Evolutionary conservation across 2,113 vertebrate species (phyloP).

Genomic region (Macroglossus sobrinus): DNA sequence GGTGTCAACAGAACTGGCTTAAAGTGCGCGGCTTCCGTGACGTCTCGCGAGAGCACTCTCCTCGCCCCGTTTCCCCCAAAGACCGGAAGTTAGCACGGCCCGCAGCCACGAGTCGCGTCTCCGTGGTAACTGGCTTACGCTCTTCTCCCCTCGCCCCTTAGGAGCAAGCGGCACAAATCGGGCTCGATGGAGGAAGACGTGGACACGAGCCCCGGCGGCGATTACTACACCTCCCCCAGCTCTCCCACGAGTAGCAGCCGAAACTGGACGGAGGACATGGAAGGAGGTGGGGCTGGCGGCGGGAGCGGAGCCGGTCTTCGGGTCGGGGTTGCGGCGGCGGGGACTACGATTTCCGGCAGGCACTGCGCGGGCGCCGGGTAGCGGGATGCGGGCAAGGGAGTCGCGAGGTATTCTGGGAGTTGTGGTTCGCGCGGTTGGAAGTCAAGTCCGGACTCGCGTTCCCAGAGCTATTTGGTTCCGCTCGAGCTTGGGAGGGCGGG

Average conservation of each 20-base stretch:
- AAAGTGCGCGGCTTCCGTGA: not conserved
- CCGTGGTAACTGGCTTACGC: constrained; percentile 31
- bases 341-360: constrained; percentile 51
- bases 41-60: not conserved
- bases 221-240: constrained; percentile 96
- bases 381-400: not conserved
- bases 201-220: constrained; percentile 94
- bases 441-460: not conserved
- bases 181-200: constrained; percentile 97
- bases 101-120: not conserved
- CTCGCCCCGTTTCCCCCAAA: not conserved
- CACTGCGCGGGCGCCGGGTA: not conserved
- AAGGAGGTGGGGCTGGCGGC: constrained; percentile 89
- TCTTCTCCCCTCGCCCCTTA: constrained; percentile 52
- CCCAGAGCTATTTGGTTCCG: not conserved
- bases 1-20: not conserved
- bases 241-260: constrained; percentile 97
- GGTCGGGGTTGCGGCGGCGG: accelerated
- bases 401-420: constrained; percentile 27
- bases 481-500: accelerated
- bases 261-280: constrained; percentile 98
- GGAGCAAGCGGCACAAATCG: constrained; percentile 97
- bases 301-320: not conserved
- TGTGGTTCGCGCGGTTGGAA: not conserved
- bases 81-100: not conserved